phyloP scores from a whole-genome alignment of 1,140 invertebrate genomes.

The Cydia pomonella region DNA sequence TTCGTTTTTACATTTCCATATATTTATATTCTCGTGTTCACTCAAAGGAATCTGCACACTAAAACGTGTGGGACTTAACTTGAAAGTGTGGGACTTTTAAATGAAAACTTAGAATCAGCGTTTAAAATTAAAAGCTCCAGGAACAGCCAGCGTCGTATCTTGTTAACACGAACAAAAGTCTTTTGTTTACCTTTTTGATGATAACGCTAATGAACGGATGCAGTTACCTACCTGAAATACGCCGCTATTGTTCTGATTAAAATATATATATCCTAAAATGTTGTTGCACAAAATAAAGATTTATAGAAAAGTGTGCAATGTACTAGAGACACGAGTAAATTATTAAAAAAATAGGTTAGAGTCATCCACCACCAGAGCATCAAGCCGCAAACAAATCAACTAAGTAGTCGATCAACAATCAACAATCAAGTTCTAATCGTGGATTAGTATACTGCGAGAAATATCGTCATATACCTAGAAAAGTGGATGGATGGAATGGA shows the following conservation, averaged over 20 bases:
- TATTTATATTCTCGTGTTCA: not conserved
- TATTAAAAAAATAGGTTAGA: too few relatives aligned
- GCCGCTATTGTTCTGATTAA: not conserved
- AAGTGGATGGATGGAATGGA: too few relatives aligned
- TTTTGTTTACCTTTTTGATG: not conserved
- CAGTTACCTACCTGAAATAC: not conserved
- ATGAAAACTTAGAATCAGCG: not conserved
- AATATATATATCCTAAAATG: not conserved
- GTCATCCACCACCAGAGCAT: too few relatives aligned
- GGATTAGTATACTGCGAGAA: too few relatives aligned
- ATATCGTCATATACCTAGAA: too few relatives aligned
- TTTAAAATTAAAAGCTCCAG: constrained; percentile 5
- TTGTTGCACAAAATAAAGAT: not conserved
- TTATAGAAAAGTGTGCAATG: too few relatives aligned
- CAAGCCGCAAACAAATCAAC: too few relatives aligned
- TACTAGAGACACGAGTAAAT: too few relatives aligned
- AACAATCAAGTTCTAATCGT: too few relatives aligned
- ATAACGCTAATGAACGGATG: constrained; percentile 14
- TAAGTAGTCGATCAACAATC: too few relatives aligned
- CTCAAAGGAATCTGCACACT: not conserved
- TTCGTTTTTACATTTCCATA: not conserved
- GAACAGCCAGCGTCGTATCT: not conserved
- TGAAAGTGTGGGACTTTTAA: not conserved
- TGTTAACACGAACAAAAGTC: constrained; percentile 10
- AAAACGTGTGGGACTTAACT: too few relatives aligned